Evolutionary conservation across 2,888 invertebrate genomes (phyloP), one percentile per base, ranked within the genome.

Genomic region (Psylliodes chrysocephalus): DNA sequence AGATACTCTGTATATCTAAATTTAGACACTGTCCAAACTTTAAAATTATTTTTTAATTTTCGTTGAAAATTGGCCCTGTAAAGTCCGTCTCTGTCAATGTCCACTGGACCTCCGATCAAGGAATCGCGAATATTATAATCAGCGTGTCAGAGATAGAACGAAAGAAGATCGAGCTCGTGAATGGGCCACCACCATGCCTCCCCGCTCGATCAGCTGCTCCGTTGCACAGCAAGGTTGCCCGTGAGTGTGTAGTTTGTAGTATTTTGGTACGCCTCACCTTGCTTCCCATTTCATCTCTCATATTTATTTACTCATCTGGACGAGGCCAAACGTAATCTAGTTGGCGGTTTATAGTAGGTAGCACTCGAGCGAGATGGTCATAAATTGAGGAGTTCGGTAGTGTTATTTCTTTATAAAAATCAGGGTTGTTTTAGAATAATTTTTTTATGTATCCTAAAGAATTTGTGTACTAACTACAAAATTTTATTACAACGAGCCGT

Each of bases 111-210:
- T 69, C 51, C 47, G 70, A 73, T 72, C 73, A 69, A 68, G 71
- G 73, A 76, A 75, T 78, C 75, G 77, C 77, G 71, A 77, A 77
- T 77, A 75, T 75, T 66, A 75, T 75, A 76, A 78, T 77, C 77
- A 77, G 70, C 71, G 72, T 71, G 71, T 71, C 70, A 70, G 72
- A 75, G 73, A 46, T 28, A 46, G 33, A 19, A 56, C 46, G 22
- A 46, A n/a, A 71, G 67, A 63, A 70, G 74, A 75, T 73, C 71
- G 64, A 66, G 10, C 22, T 71, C 66, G 67, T 75, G 74, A 76
- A 74, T 75, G 75, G 71, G 67, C 64, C 64, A 53, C 56, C 38
- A 60, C 70, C 70, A 66, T 57, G 62, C 68, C 64, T 70, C 71
- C 70, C 56, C 46, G 28, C 4, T 17, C 62, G 71, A 75, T 74